Evolutionary conservation across 2,113 vertebrate genomes (phyloP).

Genomic region (Percina caprodes): DNA sequence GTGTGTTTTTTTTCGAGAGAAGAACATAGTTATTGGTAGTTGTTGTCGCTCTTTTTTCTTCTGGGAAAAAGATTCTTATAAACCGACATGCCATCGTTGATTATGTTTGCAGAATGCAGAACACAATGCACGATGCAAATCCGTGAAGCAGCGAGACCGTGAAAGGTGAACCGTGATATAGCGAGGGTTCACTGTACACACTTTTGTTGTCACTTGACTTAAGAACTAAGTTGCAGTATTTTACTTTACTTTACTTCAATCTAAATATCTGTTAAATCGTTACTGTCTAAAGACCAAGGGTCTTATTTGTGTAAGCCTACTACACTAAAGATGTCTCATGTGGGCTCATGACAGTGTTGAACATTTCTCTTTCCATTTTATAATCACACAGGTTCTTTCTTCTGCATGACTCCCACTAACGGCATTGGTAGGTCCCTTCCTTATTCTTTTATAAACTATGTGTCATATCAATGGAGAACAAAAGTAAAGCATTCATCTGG

Average conservation of each 20-base stretch:
- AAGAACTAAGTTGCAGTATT: not conserved
- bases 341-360: not conserved
- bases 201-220: not conserved
- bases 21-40: no score
- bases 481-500: constrained; percentile 16
- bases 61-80: no score
- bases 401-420: constrained; percentile 76
- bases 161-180: no score
- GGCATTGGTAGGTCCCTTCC: constrained; percentile 71
- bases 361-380: constrained; percentile 39
- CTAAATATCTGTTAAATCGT: not conserved
- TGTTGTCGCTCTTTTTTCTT: no score
- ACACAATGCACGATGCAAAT: no score
- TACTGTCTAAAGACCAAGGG: not conserved
- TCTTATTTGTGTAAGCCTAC: not conserved
- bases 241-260: not conserved
- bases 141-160: no score
- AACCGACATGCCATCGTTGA: no score
- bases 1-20: no score
- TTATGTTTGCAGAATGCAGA: no score
- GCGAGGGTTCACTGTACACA: no score
- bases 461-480: constrained; percentile 21
- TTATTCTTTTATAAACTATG: not conserved
- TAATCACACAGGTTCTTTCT: constrained; percentile 73
- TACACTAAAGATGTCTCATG: not conserved